Conservation (phyloP, 53 echinoderm and acorn worm genomes). For the Holothuria leucospilota region DNA sequence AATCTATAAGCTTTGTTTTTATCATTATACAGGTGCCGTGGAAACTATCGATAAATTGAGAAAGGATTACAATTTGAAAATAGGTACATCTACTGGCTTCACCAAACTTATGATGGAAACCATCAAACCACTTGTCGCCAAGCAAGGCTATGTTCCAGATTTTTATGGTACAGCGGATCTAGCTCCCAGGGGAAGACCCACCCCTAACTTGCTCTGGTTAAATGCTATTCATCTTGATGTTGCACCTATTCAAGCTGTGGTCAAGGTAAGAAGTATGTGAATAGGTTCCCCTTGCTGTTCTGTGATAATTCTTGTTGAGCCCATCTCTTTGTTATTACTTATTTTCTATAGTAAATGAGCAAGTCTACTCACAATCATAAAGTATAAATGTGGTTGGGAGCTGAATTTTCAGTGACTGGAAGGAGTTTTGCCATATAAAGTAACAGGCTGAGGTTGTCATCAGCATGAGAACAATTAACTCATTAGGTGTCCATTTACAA, state of each 20-base stretch:
- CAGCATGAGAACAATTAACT: too few species aligned
- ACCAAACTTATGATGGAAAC: constrained; percentile 77
- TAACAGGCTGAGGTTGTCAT: too few species aligned
- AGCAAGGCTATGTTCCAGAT: constrained; percentile 78
- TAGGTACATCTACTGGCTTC: constrained; percentile 91
- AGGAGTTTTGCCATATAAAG: too few species aligned
- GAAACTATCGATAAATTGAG: constrained; percentile 70
- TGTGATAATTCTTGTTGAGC: too few species aligned
- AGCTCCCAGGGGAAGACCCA: constrained; percentile 81
- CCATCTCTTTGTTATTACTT: too few species aligned
- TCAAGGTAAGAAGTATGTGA: constrained; percentile 68
- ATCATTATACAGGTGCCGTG: constrained; percentile 64
- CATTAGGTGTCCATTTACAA: too few species aligned
- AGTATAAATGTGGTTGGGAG: too few species aligned
- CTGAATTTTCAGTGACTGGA: too few species aligned
- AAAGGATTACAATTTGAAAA: constrained; percentile 67
- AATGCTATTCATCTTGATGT: constrained; percentile 81
- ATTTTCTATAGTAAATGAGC: too few species aligned
- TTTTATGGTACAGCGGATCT: constrained; percentile 81
- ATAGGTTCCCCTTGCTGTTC: too few species aligned
- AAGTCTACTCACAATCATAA: too few species aligned
- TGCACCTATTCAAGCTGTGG: constrained; percentile 81
- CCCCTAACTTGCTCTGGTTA: constrained; percentile 86
- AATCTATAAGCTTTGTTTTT: neutral
- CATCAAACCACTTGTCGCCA: constrained; percentile 68